phyloP scores from a whole-genome alignment of 2,113 vertebrate species.

The Sciurus niger region DNA sequence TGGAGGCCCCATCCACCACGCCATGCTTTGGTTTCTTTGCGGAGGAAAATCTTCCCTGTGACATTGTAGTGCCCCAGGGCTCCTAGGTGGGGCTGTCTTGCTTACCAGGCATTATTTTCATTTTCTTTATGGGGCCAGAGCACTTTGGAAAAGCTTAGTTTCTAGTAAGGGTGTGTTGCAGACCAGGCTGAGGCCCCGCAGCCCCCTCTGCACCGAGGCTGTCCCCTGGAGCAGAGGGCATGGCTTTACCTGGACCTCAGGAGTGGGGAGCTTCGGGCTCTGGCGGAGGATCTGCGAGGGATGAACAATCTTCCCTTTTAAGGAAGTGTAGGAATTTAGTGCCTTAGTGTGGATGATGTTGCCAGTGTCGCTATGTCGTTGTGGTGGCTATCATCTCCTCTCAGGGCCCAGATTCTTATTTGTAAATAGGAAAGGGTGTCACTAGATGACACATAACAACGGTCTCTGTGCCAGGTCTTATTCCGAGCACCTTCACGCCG shows the following conservation, averaged over 20 bases:
- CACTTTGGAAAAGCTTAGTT: background rate
- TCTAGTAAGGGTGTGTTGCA: background rate
- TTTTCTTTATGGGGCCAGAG: background rate
- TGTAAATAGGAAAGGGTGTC: background rate
- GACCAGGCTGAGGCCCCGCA: background rate
- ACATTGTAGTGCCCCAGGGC: background rate
- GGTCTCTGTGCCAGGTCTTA: background rate
- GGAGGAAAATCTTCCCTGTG: background rate
- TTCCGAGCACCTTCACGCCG: rapidly evolving
- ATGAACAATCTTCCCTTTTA: background rate
- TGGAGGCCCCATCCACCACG: too few relatives aligned
- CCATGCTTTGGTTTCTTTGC: background rate
- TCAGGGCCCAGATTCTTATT: background rate
- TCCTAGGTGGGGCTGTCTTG: background rate
- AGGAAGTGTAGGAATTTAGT: background rate
- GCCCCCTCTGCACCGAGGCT: rapidly evolving
- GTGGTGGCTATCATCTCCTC: background rate
- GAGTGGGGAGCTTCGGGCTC: background rate
- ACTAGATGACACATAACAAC: rapidly evolving
- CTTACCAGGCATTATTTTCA: background rate
- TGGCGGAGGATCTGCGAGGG: background rate
- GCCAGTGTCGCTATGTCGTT: background rate
- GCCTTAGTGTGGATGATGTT: background rate
- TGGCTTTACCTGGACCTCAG: too few relatives aligned
- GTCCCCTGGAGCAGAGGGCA: background rate